Conservation (phyloP, 2,797 vertebrate species). For the Neostethus bicornis region DNA sequence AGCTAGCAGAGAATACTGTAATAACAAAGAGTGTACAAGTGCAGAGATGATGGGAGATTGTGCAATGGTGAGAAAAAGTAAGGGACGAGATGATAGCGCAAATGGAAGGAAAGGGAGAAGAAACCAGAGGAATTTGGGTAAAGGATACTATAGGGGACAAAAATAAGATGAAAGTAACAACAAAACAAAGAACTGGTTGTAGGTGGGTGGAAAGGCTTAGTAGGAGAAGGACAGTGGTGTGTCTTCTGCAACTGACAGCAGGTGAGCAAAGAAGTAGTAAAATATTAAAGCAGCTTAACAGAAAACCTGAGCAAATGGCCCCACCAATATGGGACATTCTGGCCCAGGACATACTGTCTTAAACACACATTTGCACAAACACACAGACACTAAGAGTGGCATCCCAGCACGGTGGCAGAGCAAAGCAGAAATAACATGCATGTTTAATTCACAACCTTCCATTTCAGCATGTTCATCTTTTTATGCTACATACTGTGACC, state of each 20-base stretch:
- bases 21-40: slow-evolving; percentile 9
- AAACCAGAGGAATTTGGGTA: neutral
- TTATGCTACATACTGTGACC: slow-evolving; percentile 56
- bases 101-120: slow-evolving; percentile 7
- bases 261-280: slow-evolving; percentile 68
- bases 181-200: slow-evolving; percentile 20
- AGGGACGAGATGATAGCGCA: slow-evolving; percentile 2
- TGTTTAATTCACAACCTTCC: slow-evolving; percentile 79
- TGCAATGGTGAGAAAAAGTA: slow-evolving; percentile 24
- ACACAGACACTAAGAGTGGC: slow-evolving; percentile 42
- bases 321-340: slow-evolving; percentile 69
- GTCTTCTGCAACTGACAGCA: slow-evolving; percentile 65
- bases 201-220: slow-evolving; percentile 32
- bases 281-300: slow-evolving; percentile 68
- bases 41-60: slow-evolving; percentile 12
- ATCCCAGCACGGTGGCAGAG: slow-evolving; percentile 54
- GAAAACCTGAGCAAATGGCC: slow-evolving; percentile 65
- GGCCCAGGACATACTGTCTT: slow-evolving; percentile 29
- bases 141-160: slow-evolving; percentile 3
- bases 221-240: slow-evolving; percentile 57
- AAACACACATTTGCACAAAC: slow-evolving; percentile 20
- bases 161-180: slow-evolving; percentile 12
- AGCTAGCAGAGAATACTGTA: slow-evolving; percentile 45
- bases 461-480: slow-evolving; percentile 71
- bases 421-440: slow-evolving; percentile 67